These are phyloP conservation scores for Drosophila serrata DNA, from an alignment of 1,140 invertebrate genomes.

Conservation along the genomic window DNA sequence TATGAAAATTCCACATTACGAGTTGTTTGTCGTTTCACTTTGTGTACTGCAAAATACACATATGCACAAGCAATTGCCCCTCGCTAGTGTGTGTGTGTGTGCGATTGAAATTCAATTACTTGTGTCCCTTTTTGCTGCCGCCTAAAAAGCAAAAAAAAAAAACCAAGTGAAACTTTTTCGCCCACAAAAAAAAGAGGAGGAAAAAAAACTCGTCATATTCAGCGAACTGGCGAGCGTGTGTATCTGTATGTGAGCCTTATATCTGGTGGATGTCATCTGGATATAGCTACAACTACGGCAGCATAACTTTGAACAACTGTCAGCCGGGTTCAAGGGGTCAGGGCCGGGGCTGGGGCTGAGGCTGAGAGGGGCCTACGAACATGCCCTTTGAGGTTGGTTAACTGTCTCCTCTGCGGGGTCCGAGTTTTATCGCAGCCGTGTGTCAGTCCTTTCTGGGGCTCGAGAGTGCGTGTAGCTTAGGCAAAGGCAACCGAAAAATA, in stretches of 20 bases:
- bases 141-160: slow-evolving; percentile 53
- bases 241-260: slow-evolving; percentile 70
- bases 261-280: slow-evolving; percentile 79
- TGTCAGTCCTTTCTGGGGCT: slow-evolving; percentile 53
- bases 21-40: slow-evolving; percentile 79
- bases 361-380: slow-evolving; percentile 22
- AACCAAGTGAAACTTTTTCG: slow-evolving; percentile 57
- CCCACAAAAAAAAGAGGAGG: slow-evolving; percentile 30
- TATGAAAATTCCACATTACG: slow-evolving; percentile 83
- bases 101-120: slow-evolving; percentile 84
- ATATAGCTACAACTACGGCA: slow-evolving; percentile 52
- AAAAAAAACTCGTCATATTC: slow-evolving; percentile 39
- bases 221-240: slow-evolving; percentile 11
- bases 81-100: slow-evolving; percentile 32
- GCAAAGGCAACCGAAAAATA: slow-evolving; percentile 36
- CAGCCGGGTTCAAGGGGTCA: slow-evolving; percentile 15
- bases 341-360: slow-evolving; percentile 10
- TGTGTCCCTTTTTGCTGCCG: slow-evolving; percentile 75
- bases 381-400: slow-evolving; percentile 72
- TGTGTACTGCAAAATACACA: slow-evolving; percentile 55
- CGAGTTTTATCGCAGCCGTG: slow-evolving; percentile 66
- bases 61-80: slow-evolving; percentile 34
- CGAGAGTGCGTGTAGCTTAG: slow-evolving; percentile 46
- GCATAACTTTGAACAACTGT: slow-evolving; percentile 75
- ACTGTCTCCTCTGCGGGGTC: slow-evolving; percentile 61